Percentiles rank a stretch among this genome's conserved stretches.
Conservation (phyloP, 2,113 vertebrate genomes). For the Tonatia bakeri region DNA sequence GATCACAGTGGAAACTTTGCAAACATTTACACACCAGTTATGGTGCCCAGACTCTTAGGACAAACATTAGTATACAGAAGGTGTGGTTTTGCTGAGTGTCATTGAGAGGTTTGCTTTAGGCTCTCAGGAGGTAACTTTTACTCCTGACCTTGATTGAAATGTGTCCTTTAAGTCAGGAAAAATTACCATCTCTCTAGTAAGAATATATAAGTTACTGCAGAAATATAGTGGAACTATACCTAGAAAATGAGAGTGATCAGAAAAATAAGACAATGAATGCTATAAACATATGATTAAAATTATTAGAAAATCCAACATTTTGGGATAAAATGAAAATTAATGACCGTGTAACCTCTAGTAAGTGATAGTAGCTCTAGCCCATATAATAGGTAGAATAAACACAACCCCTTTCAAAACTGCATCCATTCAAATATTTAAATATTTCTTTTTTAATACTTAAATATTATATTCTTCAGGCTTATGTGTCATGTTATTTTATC, state of each 20-base stretch:
- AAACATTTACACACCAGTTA: background rate
- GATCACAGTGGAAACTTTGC: background rate
- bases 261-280: background rate
- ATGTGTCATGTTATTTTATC: background rate
- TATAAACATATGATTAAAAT: background rate
- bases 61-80: background rate
- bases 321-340: background rate
- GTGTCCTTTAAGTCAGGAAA: background rate
- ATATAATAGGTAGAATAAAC: background rate
- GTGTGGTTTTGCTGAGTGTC: background rate
- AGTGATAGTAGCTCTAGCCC: background rate
- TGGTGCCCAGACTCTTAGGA: background rate
- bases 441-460: background rate
- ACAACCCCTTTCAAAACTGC: background rate
- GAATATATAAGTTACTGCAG: background rate
- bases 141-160: background rate
- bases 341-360: background rate
- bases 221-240: background rate
- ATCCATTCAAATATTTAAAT: background rate
- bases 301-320: background rate
- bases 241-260: background rate
- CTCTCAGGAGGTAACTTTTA: background rate
- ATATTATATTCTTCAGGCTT: background rate
- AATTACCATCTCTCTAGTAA: background rate
- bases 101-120: background rate